Evolutionary conservation across 2,113 vertebrate genomes (phyloP).

Genomic region (Polypterus bichir): DNA sequence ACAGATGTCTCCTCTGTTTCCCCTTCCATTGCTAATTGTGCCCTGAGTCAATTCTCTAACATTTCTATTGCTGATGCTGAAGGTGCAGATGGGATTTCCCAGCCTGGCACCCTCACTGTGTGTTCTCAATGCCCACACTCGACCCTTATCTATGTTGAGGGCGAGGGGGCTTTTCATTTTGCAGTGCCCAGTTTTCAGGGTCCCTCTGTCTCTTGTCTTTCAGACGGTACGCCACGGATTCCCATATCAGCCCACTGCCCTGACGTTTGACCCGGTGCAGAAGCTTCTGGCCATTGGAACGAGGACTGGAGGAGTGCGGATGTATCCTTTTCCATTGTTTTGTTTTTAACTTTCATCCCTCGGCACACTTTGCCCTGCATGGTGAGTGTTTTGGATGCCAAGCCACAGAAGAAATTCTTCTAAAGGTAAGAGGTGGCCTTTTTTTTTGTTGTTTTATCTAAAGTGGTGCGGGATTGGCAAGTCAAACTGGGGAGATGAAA

Average conservation of each 20-base stretch:
- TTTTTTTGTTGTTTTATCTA: neutral
- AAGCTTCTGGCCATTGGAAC: conserved; percentile 91
- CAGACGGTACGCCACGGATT: conserved; percentile 96
- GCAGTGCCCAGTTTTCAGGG: too few relatives aligned
- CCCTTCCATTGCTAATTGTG: too few relatives aligned
- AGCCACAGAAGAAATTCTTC: neutral
- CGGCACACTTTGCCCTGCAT: conserved; percentile 13
- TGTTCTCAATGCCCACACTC: too few relatives aligned
- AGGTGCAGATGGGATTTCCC: too few relatives aligned
- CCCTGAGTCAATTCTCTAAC: too few relatives aligned
- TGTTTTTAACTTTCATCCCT: conserved; percentile 19
- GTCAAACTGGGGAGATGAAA: too few relatives aligned
- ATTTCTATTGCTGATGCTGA: too few relatives aligned
- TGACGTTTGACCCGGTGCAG: conserved; percentile 95
- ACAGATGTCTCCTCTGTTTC: too few relatives aligned
- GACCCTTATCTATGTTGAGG: too few relatives aligned
- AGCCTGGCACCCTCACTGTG: too few relatives aligned
- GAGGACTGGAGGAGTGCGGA: conserved; percentile 80
- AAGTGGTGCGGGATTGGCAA: neutral
- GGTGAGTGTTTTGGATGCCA: neutral
- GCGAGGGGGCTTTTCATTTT: too few relatives aligned
- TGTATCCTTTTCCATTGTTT: conserved; percentile 77
- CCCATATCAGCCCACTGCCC: conserved; percentile 82
- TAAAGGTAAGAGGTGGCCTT: conserved; percentile 30
- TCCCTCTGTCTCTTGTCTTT: conserved; percentile 31